phyloP scores from a whole-genome alignment of 2,888 invertebrate species.

The Pedicia rivosa region DNA sequence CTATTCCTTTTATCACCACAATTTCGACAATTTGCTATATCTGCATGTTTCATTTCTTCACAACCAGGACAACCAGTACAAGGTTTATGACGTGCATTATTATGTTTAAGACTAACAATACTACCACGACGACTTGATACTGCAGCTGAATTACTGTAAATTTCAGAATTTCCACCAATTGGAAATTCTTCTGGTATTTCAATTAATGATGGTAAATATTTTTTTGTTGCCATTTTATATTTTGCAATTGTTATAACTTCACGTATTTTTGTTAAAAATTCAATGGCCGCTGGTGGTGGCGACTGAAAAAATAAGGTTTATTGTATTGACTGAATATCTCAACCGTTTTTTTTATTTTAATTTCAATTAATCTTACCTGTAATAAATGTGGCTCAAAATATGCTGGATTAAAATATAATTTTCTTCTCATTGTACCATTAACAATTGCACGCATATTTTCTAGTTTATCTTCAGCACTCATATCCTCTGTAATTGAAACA shows the following conservation, averaged over 20 bases:
- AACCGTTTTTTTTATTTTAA: background rate
- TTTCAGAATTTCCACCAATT: slow-evolving; percentile 35
- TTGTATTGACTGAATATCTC: slow-evolving; percentile 5
- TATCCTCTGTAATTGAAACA: slow-evolving; percentile 70
- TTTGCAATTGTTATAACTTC: slow-evolving; percentile 83
- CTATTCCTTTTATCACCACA: slow-evolving; percentile 57
- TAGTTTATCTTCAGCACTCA: slow-evolving; percentile 43
- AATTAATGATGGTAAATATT: slow-evolving; percentile 59
- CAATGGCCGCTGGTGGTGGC: slow-evolving; percentile 79
- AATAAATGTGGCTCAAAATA: slow-evolving; percentile 80
- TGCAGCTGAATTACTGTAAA: slow-evolving; percentile 20
- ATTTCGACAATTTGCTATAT: slow-evolving; percentile 20
- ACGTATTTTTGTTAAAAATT: slow-evolving; percentile 75
- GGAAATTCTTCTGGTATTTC: slow-evolving; percentile 65
- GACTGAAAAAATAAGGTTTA: slow-evolving; percentile 36
- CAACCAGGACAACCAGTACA: slow-evolving; percentile 56
- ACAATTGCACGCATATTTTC: slow-evolving; percentile 45
- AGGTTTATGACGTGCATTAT: slow-evolving; percentile 35
- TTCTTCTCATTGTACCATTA: slow-evolving; percentile 55
- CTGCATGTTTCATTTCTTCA: slow-evolving; percentile 17
- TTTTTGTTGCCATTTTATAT: slow-evolving; percentile 69
- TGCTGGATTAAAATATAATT: slow-evolving; percentile 79
- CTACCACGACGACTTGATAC: slow-evolving; percentile 37
- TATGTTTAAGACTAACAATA: slow-evolving; percentile 40
- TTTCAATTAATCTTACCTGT: slow-evolving; percentile 38